These are phyloP conservation scores for Bettongia penicillata DNA, from an alignment of 2,113 vertebrate genomes.

Conservation along the genomic window DNA sequence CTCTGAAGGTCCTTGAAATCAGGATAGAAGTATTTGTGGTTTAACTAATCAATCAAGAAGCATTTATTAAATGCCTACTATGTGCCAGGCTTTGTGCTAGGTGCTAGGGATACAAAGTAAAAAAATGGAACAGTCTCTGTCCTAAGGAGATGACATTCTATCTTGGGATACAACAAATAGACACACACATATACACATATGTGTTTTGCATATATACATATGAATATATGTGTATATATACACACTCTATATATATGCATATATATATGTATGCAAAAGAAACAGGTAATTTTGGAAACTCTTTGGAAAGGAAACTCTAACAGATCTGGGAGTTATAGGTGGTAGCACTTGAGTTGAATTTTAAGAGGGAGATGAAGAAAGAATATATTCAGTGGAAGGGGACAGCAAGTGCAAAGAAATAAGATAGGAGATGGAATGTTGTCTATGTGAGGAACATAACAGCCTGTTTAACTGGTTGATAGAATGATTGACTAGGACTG, in stretches of 20 bases:
- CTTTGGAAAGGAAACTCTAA: not conserved
- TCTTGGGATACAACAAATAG: not conserved
- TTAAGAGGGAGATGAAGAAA: not conserved
- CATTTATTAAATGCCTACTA: not conserved
- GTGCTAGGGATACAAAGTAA: not conserved
- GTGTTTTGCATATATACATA: no score
- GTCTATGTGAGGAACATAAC: not conserved
- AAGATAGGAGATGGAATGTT: not conserved
- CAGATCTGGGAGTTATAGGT: not conserved
- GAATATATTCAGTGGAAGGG: not conserved
- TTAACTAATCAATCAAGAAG: not conserved
- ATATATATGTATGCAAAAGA: not conserved
- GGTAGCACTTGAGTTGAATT: not conserved
- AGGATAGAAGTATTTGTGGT: not conserved
- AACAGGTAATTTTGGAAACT: not conserved
- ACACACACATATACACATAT: no score
- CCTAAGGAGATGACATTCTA: not conserved
- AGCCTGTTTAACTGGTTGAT: not conserved
- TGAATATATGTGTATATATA: not conserved
- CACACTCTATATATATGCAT: not conserved
- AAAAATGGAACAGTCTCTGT: not conserved
- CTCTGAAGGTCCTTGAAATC: constrained; percentile 5
- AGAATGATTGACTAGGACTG: not conserved
- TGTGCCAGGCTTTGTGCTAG: not conserved
- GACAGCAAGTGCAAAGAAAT: not conserved